Evolutionary conservation across 2,797 vertebrate species (phyloP).

Genomic region (Acipenser oxyrinchus): DNA sequence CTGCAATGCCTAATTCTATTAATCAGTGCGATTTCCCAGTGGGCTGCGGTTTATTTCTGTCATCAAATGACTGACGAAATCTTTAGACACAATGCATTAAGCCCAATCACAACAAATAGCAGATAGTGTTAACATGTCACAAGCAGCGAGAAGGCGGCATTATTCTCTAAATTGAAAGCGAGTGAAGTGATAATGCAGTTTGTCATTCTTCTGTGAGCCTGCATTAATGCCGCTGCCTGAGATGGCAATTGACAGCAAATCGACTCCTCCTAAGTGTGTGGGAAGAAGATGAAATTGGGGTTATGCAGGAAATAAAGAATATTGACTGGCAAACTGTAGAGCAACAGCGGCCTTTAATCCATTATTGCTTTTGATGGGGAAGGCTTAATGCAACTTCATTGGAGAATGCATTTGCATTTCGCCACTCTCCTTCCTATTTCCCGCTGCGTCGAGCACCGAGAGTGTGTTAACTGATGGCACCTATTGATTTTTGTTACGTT

Average conservation of each 20-base stretch:
- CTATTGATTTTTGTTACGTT: slow-evolving; percentile 38
- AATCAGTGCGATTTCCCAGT: slow-evolving; percentile 76
- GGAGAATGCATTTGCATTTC: slow-evolving; percentile 57
- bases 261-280: slow-evolving; percentile 70
- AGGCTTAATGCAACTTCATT: slow-evolving; percentile 77
- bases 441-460: slow-evolving; percentile 46
- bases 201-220: slow-evolving; percentile 79
- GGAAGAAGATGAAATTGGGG: slow-evolving; percentile 53
- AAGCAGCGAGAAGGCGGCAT: slow-evolving; percentile 72
- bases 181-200: slow-evolving; percentile 79
- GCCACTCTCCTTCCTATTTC: slow-evolving; percentile 26
- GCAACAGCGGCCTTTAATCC: slow-evolving; percentile 82
- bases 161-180: slow-evolving; percentile 83
- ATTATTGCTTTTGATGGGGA: slow-evolving; percentile 73
- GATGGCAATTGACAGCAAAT: slow-evolving; percentile 77
- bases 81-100: slow-evolving; percentile 76
- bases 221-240: slow-evolving; percentile 85
- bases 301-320: slow-evolving; percentile 72
- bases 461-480: slow-evolving; percentile 31
- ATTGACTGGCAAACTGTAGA: slow-evolving; percentile 78
- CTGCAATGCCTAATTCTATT: slow-evolving; percentile 71
- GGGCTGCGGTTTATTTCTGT: slow-evolving; percentile 80
- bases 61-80: slow-evolving; percentile 82
- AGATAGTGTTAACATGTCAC: slow-evolving; percentile 78
- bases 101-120: slow-evolving; percentile 70